Conservation (phyloP, 1,140 invertebrate species). For the Euglossa dilemma region DNA sequence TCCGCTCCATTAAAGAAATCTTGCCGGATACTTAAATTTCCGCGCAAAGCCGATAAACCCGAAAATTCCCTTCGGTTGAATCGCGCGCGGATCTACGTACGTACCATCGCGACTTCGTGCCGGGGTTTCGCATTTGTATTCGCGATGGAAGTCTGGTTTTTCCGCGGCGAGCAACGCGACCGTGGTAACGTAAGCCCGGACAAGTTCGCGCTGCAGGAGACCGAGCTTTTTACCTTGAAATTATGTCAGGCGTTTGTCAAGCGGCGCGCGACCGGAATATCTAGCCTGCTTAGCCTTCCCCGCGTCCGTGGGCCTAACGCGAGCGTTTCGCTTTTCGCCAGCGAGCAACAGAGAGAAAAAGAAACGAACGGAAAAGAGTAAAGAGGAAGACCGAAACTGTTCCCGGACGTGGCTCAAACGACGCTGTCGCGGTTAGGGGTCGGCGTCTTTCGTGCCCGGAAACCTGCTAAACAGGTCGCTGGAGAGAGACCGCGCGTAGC, state of each 20-base stretch:
- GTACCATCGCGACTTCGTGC: no score
- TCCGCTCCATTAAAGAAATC: slow-evolving; percentile 40
- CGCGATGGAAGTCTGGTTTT: slow-evolving; percentile 9
- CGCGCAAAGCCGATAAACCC: slow-evolving; percentile 2
- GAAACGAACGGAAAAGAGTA: slow-evolving; percentile 9
- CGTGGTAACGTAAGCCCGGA: slow-evolving; percentile 15
- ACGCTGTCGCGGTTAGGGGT: slow-evolving; percentile 39
- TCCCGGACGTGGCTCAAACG: slow-evolving; percentile 51
- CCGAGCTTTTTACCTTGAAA: slow-evolving; percentile 38
- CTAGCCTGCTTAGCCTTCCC: slow-evolving; percentile 2
- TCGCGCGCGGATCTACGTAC: background rate
- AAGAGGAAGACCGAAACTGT: slow-evolving; percentile 41
- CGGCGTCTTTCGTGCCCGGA: background rate
- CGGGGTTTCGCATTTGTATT: background rate
- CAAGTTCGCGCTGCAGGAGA: slow-evolving; percentile 15
- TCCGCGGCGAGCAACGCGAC: background rate
- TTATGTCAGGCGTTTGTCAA: slow-evolving; percentile 47
- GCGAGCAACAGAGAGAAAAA: background rate
- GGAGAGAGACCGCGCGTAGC: background rate
- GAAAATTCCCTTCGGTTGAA: slow-evolving; percentile 10
- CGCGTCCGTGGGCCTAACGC: background rate
- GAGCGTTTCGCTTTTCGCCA: no score
- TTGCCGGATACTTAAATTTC: slow-evolving; percentile 20
- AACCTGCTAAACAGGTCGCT: slow-evolving; percentile 35
- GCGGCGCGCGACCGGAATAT: slow-evolving; percentile 39